Conservation (phyloP, 2,888 invertebrate species). For the Cotesia congregata region DNA sequence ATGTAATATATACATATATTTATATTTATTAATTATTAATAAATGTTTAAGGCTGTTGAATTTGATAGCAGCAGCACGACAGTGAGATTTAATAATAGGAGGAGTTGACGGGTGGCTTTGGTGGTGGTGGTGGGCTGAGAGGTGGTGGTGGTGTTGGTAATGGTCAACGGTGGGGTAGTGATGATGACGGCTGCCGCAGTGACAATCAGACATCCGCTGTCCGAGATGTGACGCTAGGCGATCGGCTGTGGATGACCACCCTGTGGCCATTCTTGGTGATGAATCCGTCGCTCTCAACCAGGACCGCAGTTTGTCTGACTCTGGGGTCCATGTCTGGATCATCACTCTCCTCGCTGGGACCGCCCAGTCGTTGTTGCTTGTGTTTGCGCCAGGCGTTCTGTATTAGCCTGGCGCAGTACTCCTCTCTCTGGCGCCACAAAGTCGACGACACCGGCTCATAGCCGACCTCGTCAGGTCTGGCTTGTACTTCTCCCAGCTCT, state of each 20-base stretch:
- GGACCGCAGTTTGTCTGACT: slow-evolving; percentile 83
- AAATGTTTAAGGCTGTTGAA: slow-evolving; percentile 63
- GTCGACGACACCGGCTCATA: slow-evolving; percentile 96
- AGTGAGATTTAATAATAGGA: slow-evolving; percentile 23
- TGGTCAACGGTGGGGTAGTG: slow-evolving; percentile 49
- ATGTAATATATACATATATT: background rate
- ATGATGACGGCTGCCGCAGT: slow-evolving; percentile 65
- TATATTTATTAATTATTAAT: background rate
- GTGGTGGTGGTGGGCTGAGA: slow-evolving; percentile 8
- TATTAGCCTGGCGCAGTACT: slow-evolving; percentile 95
- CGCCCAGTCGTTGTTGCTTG: slow-evolving; percentile 78
- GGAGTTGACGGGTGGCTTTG: slow-evolving; percentile 20
- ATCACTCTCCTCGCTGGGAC: slow-evolving; percentile 73
- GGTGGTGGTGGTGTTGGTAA: slow-evolving; percentile 36
- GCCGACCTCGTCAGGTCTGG: slow-evolving; percentile 87
- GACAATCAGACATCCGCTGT: slow-evolving; percentile 89
- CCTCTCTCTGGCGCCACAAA: slow-evolving; percentile 95
- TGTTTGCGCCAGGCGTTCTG: slow-evolving; percentile 96
- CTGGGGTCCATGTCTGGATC: slow-evolving; percentile 66
- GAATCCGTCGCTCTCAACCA: slow-evolving; percentile 87
- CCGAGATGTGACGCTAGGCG: slow-evolving; percentile 86
- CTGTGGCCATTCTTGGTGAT: slow-evolving; percentile 90
- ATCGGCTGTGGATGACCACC: slow-evolving; percentile 91
- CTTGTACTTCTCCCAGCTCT: slow-evolving; percentile 87
- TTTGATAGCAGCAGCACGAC: slow-evolving; percentile 35